Percentiles rank a stretch among this genome's conserved stretches.
Evolutionary conservation across 2,888 invertebrate genomes (phyloP).

Genomic region (Leptopilina syphax): DNA sequence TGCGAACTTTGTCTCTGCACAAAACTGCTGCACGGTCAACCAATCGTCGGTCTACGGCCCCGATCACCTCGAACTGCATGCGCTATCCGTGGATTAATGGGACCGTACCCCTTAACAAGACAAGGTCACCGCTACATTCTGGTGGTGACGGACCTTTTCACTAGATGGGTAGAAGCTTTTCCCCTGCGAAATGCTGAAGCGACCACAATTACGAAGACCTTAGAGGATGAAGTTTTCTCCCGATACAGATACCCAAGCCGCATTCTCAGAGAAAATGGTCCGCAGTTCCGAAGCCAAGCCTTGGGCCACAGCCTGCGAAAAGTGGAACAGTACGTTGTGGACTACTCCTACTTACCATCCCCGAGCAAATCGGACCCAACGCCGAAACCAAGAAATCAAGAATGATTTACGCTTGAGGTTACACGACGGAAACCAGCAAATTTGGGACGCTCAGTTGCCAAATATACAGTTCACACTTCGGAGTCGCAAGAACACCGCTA

Average conservation of each 20-base stretch:
- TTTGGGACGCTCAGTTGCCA: conserved; percentile 37
- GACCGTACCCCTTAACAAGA: conserved; percentile 43
- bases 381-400: conserved; percentile 52
- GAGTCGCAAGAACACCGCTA: conserved; percentile 44
- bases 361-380: conserved; percentile 48
- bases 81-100: conserved; percentile 43
- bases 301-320: background rate
- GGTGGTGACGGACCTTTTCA: conserved; percentile 57
- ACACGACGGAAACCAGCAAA: background rate
- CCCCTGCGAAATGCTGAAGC: conserved; percentile 40
- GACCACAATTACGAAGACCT: conserved; percentile 27
- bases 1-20: background rate
- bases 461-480: background rate
- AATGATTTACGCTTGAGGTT: conserved; percentile 47
- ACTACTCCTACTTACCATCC: conserved; percentile 39
- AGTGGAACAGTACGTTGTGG: background rate
- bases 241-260: conserved; percentile 38
- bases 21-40: too few species aligned
- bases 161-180: conserved; percentile 31
- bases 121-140: conserved; percentile 42
- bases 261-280: too few species aligned
- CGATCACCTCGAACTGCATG: too few species aligned
- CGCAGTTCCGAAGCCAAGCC: too few species aligned
- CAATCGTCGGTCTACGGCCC: too few species aligned
- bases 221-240: conserved; percentile 17